A percentile compares a stretch with the other conserved stretches of the same genome.
Conservation (phyloP, 2,888 invertebrate genomes). For the Calliopum simillimum region DNA sequence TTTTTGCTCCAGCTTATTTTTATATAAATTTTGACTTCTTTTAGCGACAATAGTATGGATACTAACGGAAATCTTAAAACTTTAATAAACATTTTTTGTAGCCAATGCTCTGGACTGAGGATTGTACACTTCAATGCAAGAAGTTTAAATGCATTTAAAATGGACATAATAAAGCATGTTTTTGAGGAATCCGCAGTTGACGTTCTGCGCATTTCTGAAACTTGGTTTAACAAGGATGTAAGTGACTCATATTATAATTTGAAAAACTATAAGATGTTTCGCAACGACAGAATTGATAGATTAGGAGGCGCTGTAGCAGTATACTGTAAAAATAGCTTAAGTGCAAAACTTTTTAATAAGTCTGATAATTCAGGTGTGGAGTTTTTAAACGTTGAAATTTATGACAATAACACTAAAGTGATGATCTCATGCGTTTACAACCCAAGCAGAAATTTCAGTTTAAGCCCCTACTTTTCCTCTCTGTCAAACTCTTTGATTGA, state of each 20-base stretch:
- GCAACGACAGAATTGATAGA: not conserved
- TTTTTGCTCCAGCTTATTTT: no score
- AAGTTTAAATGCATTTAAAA: not conserved
- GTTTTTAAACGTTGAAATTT: constrained; percentile 14
- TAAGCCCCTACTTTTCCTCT: not conserved
- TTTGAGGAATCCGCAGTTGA: not conserved
- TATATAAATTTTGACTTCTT: no score
- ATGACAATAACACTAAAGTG: constrained; percentile 2
- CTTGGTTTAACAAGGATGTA: not conserved
- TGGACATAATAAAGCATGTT: not conserved
- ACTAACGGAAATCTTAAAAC: not conserved
- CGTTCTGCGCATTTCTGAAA: not conserved
- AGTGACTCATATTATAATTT: not conserved
- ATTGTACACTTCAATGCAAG: not conserved
- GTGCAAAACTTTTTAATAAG: not conserved
- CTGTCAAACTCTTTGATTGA: no score
- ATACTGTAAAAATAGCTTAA: not conserved
- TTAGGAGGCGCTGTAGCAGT: not conserved
- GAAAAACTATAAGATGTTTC: not conserved
- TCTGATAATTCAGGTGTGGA: not conserved
- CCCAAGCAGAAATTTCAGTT: not conserved
- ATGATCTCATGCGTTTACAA: not conserved
- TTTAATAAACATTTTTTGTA: not conserved
- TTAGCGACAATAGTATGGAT: no score
- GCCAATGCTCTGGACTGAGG: not conserved